Base-by-base conservation (phyloP, 30 jellyfish, hydroid and myxozoan species). In the Mastigias papua region DNA sequence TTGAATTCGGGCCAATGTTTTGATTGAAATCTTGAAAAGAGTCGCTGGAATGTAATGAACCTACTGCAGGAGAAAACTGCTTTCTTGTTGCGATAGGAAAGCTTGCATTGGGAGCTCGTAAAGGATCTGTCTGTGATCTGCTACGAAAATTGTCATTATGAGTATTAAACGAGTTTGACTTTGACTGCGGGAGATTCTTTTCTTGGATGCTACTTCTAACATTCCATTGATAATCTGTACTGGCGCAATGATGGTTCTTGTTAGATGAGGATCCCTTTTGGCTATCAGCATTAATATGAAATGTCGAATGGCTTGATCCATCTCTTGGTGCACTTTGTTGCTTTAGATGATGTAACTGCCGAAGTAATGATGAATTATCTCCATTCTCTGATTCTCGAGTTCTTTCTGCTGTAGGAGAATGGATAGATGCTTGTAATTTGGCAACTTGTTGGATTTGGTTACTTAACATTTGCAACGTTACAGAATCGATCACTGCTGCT, bases 41-140 rank as follows among this genome's bases (percentile, higher is more conserved):
- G 2, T 23, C 42, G 19, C 33, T 25, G 21, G 74, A 63, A 22
- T n/a, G 42, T 27, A 63, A 63, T 20, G 74, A n/a, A 10, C 74
- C 74, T 25, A 17, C 19, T 25, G 23, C 7, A 4, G 74, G 74
- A 25, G 46, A 63, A 63, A 20, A 63, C 19, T 37, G 23, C 21
- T 19, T 27, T 22, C 15, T 25, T 10, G 46, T 1, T 1, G 22
- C 5, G 35, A 7, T 5, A 20, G n/a, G 21, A 27, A 9, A 20
- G 26, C 37, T 19, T 8, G 74, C 21, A 27, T 27, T 5, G 3
- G 2, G 35, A 42, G 21, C 23, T 26, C 74, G 26, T 60, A 80
- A 78, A 28, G 90, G 90, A 62, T 80, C 90, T n/a, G 90, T 80
- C 28, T 61, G 81, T 32, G 90, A 65, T 62, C 90, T 61, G 30